Evolutionary conservation across 2,797 vertebrate species (phyloP), one percentile per base, ranked within the genome.

Genomic region (Enteromius mattozi): DNA sequence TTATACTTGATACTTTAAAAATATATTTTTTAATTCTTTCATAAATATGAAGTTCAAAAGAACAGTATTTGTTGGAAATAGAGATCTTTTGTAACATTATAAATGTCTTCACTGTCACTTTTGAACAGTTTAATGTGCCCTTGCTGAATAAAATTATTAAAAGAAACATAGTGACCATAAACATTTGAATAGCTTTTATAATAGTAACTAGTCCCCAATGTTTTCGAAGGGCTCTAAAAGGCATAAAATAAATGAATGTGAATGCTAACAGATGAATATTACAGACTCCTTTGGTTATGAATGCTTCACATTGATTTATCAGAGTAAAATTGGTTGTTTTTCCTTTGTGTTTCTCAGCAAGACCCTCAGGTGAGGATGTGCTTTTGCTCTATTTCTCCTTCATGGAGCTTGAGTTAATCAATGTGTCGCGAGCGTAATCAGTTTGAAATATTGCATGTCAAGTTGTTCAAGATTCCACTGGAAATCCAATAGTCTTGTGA

Each of bases 401-500:
- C 3, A 0, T 54, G 30, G 72, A 54, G 47, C 47, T 21, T 45
- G 16, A 47, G 24, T 78, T 78, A 78, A 69, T 54, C 65, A 17
- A 24, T 37, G 33, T 80, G 78, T 80, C 65, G 0, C 6, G 13
- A 69, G 47, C 9, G 2, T 80, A 54, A 66, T 68, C 17, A 33
- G 1, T 40, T 42, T 21, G 14, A 51, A 33, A 51, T 63, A 72
- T 45, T 56, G 45, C 30, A 35, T 8, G 45, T 72, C 70, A 74
- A 72, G 8, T 7, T 27, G 65, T 84, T 76, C 45, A 30, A n/a
- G 61, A 13, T 51, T 76, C 37, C 10, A 72, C 40, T 42, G 21
- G 45, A 68, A 77, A 69, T 27, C 75, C 49, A 78, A 35, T 71
- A 47, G 14, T 49, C 42, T 51, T 61, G 21, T 63, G 40, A 71